Conservation (phyloP, 2,113 vertebrate genomes). For the Microtus ochrogaster region DNA sequence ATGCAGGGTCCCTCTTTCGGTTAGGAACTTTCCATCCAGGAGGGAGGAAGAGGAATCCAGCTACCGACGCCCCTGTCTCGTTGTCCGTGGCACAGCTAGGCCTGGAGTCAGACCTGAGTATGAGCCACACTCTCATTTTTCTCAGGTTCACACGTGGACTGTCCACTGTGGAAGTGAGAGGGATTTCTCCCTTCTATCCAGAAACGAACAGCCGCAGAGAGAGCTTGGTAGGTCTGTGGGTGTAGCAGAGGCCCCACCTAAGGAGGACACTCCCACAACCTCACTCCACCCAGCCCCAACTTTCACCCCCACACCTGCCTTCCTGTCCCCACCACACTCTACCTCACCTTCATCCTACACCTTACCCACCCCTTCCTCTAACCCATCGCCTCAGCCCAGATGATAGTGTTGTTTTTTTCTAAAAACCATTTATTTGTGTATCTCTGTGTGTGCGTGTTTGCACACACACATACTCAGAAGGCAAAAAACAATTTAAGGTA, state of each 20-base stretch:
- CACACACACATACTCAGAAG: neutral
- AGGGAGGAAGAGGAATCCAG: neutral
- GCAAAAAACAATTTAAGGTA: neutral
- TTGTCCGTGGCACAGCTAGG: neutral
- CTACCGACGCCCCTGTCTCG: conserved; percentile 44
- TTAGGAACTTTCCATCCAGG: neutral
- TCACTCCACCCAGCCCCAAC: neutral
- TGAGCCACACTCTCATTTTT: neutral
- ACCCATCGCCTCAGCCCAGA: neutral
- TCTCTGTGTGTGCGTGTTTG: no score
- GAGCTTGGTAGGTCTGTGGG: no score
- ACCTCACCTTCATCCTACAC: neutral
- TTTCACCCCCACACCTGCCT: neutral
- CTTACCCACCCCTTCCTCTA: neutral
- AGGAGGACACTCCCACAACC: neutral
- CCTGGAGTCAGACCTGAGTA: conserved; percentile 15
- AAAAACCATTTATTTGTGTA: neutral
- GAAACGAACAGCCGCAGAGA: conserved; percentile 6
- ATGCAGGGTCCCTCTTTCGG: conserved; percentile 30
- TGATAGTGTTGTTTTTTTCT: neutral
- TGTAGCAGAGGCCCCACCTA: neutral
- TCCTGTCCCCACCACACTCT: neutral
- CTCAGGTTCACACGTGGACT: neutral
- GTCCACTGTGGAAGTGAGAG: neutral
- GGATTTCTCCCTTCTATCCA: neutral